These are phyloP conservation scores for Muscicapa striata DNA, from an alignment of 2,797 vertebrate genomes.

Conservation along the genomic window DNA sequence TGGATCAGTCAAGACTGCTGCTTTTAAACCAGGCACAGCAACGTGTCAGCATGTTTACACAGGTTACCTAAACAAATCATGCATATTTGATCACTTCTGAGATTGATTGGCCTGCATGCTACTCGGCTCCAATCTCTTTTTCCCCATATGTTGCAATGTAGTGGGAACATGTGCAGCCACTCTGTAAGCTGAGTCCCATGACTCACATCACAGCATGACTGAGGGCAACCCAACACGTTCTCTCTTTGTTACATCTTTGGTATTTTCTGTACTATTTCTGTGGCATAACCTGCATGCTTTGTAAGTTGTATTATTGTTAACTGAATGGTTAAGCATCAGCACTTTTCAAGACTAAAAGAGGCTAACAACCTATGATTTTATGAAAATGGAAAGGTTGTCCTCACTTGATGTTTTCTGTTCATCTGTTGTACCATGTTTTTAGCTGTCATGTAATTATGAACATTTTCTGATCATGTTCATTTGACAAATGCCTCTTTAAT, in stretches of 20 bases:
- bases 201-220: constrained; percentile 70
- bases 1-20: constrained; percentile 77
- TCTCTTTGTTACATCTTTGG: constrained; percentile 27
- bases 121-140: constrained; percentile 67
- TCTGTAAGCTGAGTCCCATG: constrained; percentile 54
- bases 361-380: constrained; percentile 12
- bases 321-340: constrained; percentile 42
- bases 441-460: neutral
- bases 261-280: constrained; percentile 52
- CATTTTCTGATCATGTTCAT: neutral
- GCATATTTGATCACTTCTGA: constrained; percentile 69
- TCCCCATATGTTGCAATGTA: constrained; percentile 73
- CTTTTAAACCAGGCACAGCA: constrained; percentile 80
- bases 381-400: neutral
- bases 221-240: constrained; percentile 38
- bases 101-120: constrained; percentile 79
- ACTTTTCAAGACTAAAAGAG: neutral
- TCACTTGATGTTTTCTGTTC: neutral
- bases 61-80: constrained; percentile 79
- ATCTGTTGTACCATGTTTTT: neutral
- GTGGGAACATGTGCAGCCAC: constrained; percentile 42
- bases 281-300: constrained; percentile 72
- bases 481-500: neutral
- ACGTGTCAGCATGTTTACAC: constrained; percentile 75
- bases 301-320: constrained; percentile 18